These are phyloP conservation scores for Alentia gelatinosa DNA, from an alignment of 2,888 invertebrate genomes.

Conservation along the genomic window DNA sequence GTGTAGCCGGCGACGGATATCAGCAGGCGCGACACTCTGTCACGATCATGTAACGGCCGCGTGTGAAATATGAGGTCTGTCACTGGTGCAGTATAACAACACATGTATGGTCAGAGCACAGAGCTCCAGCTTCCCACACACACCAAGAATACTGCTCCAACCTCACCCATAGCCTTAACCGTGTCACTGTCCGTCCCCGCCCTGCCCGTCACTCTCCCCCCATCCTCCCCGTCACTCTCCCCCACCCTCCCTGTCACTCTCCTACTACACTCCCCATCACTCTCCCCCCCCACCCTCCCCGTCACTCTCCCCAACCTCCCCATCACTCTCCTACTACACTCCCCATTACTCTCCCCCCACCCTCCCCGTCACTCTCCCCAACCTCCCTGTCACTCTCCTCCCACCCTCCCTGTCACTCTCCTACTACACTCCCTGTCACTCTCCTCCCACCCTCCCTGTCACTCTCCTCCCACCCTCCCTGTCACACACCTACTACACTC, in stretches of 20 bases:
- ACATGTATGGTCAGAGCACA: too few relatives aligned
- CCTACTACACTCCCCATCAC: not conserved
- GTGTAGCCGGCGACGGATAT: too few relatives aligned
- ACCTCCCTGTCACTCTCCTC: not conserved
- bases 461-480: not conserved
- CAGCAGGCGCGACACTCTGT: too few relatives aligned
- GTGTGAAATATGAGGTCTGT: too few relatives aligned
- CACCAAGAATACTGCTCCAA: too few relatives aligned
- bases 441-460: not conserved
- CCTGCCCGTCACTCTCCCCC: too few relatives aligned
- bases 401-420: not conserved
- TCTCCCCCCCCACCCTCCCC: not conserved
- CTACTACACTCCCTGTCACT: not conserved
- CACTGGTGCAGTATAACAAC: too few relatives aligned
- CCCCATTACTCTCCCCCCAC: not conserved
- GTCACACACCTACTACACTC: too few relatives aligned
- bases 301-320: not conserved
- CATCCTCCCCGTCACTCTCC: too few relatives aligned
- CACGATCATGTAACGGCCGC: too few relatives aligned
- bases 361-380: not conserved
- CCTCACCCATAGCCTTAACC: not conserved
- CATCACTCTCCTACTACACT: not conserved
- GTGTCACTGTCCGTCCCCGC: not conserved
- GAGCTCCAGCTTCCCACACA: too few relatives aligned
- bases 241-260: not conserved